Conservation (phyloP, 2,888 invertebrate species). For the Orthonychiurus folsomi region DNA sequence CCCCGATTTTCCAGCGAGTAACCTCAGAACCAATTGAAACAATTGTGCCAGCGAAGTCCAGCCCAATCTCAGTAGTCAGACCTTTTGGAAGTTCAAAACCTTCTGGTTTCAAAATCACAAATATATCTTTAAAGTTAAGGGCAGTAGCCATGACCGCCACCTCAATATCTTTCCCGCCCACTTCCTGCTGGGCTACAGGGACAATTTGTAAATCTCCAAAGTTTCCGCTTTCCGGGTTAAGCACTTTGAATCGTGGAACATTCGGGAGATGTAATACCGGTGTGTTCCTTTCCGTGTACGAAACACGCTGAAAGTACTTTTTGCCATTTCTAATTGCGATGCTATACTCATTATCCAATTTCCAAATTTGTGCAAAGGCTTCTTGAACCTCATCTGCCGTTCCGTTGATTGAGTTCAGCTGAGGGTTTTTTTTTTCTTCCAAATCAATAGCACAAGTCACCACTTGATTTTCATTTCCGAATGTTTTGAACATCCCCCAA, state of each 20-base stretch:
- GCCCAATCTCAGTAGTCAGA: conserved; percentile 12
- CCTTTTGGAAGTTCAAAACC: conserved; percentile 9
- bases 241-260: not conserved
- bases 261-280: conserved; percentile 2
- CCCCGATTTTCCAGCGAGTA: conserved; percentile 11
- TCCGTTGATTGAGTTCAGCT: not conserved
- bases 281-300: not conserved
- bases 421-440: not conserved
- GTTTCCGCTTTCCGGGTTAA: conserved; percentile 5
- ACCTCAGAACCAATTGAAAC: conserved; percentile 8
- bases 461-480: not conserved
- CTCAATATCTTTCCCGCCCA: not conserved
- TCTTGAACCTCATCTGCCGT: not conserved
- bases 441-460: not conserved
- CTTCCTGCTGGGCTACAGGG: not conserved
- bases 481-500: not conserved
- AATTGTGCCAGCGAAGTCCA: conserved; percentile 19
- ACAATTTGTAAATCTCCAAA: conserved; percentile 6
- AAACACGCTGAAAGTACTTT: conserved; percentile 2
- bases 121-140: conserved; percentile 10
- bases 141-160: not conserved
- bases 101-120: conserved; percentile 11
- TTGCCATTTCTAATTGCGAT: conserved; percentile 7
- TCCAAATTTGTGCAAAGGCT: conserved; percentile 6
- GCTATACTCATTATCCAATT: conserved; percentile 1